A percentile compares a stretch with the other conserved stretches of the same genome.
Evolutionary conservation across 2,888 invertebrate species (phyloP).

Genomic region (Drosophila incognita): DNA sequence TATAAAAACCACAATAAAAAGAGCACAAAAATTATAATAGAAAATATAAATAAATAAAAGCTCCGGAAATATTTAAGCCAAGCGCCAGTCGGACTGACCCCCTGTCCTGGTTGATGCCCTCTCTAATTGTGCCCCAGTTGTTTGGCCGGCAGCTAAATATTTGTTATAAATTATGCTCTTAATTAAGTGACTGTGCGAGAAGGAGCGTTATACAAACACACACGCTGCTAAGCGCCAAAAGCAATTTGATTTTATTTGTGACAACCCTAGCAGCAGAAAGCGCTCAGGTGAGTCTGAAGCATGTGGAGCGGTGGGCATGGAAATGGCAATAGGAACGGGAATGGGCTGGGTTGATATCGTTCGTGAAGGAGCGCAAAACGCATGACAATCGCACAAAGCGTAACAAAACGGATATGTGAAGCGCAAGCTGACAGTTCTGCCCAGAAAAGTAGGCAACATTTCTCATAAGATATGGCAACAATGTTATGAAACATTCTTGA

Average conservation of each 20-base stretch:
- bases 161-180: constrained; percentile 76
- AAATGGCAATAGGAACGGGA: not conserved
- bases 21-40: constrained; percentile 17
- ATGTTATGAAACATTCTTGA: not conserved
- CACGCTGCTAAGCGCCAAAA: not conserved
- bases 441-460: constrained; percentile 31
- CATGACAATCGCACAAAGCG: constrained; percentile 60
- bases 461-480: constrained; percentile 12
- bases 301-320: not conserved
- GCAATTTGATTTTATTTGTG: constrained; percentile 48
- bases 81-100: constrained; percentile 17
- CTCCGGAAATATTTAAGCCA: constrained; percentile 58
- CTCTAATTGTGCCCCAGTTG: constrained; percentile 49
- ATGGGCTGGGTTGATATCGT: constrained; percentile 23
- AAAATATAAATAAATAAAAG: constrained; percentile 32
- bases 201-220: constrained; percentile 47
- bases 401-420: constrained; percentile 58
- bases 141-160: constrained; percentile 69
- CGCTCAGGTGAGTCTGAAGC: not conserved
- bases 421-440: constrained; percentile 38
- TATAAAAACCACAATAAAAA: constrained; percentile 10
- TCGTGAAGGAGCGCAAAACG: constrained; percentile 42
- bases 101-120: constrained; percentile 11
- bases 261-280: constrained; percentile 33
- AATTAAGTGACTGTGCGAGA: constrained; percentile 71